Conservation (phyloP, 1,140 invertebrate genomes). For the Papilio helenus region DNA sequence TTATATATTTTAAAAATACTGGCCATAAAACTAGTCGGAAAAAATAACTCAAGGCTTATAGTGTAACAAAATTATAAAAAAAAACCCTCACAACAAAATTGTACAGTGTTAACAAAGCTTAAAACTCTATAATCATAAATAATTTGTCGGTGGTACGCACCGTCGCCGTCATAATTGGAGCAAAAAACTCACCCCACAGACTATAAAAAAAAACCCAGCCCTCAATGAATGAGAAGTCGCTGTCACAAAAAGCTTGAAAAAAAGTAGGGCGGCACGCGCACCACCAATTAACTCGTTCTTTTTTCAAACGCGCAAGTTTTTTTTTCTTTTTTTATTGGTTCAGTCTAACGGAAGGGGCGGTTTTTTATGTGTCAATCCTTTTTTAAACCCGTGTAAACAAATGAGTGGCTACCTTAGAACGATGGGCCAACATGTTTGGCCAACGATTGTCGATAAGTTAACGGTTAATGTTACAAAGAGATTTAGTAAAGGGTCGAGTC, state of each 20-base stretch:
- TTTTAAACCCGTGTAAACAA: conserved; percentile 49
- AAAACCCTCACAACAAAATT: conserved; percentile 47
- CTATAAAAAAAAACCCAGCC: conserved; percentile 45
- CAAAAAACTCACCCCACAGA: conserved; percentile 77
- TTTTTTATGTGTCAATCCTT: conserved; percentile 62
- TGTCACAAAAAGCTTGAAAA: conserved; percentile 56
- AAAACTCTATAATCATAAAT: conserved; percentile 69
- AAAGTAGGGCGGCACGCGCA: conserved; percentile 72
- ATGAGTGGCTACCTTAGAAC: conserved; percentile 48
- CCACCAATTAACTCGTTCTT: conserved; percentile 77
- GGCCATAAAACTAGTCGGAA: background rate
- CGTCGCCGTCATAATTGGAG: conserved; percentile 63
- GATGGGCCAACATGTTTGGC: conserved; percentile 21
- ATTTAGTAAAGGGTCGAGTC: background rate
- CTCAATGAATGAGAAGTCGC: conserved; percentile 49
- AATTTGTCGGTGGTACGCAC: conserved; percentile 62
- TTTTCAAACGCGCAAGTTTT: conserved; percentile 60
- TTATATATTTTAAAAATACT: background rate
- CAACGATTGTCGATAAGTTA: background rate
- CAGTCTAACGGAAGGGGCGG: conserved; percentile 60
- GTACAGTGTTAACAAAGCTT: conserved; percentile 60
- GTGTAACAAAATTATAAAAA: background rate
- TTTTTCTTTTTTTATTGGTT: conserved; percentile 74
- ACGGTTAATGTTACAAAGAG: background rate
- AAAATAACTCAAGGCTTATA: background rate